phyloP scores from a whole-genome alignment of 2,888 invertebrate genomes.

The Melipona bicolor region DNA sequence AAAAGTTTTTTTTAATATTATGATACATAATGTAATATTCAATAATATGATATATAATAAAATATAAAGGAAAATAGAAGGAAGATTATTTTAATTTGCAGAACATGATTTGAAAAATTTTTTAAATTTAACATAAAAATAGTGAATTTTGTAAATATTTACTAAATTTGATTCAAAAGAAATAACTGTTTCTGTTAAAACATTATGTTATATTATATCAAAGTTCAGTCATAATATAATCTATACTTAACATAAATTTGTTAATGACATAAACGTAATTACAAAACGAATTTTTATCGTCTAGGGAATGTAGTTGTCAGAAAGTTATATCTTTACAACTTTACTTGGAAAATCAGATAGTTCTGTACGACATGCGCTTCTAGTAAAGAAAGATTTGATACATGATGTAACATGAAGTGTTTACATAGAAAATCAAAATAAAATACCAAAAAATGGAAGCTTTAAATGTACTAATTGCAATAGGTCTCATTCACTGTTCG shows the following conservation, averaged over 20 bases:
- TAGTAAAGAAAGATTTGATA: background rate
- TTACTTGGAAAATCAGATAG: background rate
- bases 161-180: background rate
- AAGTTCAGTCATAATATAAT: background rate
- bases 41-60: background rate
- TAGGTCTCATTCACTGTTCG: slow-evolving; percentile 88
- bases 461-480: slow-evolving; percentile 86
- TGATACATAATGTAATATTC: no score
- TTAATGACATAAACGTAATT: background rate
- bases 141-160: background rate
- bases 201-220: background rate
- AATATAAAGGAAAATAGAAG: background rate
- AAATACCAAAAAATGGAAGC: slow-evolving; percentile 87
- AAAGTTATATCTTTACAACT: slow-evolving; percentile 3
- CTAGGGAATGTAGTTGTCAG: slow-evolving; percentile 44
- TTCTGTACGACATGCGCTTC: background rate
- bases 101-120: background rate
- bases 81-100: background rate
- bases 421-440: slow-evolving; percentile 37
- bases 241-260: background rate
- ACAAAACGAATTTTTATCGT: background rate
- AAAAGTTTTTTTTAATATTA: background rate
- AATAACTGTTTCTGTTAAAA: background rate
- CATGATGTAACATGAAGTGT: slow-evolving; percentile 44
- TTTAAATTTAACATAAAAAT: background rate